phyloP scores from a whole-genome alignment of 2,113 vertebrate species.

The Notothenia rossii region DNA sequence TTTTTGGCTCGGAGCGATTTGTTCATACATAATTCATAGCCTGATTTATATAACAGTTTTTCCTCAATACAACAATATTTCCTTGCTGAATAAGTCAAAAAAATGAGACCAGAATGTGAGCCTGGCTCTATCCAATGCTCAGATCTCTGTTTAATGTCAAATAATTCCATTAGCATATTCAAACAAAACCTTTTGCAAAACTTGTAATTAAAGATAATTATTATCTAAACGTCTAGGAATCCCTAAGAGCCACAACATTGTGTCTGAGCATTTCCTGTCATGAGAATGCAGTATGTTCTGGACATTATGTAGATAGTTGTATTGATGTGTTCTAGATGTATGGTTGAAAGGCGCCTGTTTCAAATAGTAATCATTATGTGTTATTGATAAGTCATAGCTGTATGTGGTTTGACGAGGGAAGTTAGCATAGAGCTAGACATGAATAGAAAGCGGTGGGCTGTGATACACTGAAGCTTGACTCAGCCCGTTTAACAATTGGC shows the following conservation, averaged over 20 bases:
- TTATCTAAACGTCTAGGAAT: too few species aligned
- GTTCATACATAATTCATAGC: too few species aligned
- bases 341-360: not conserved
- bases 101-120: too few species aligned
- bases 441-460: constrained; percentile 18
- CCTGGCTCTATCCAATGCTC: too few species aligned
- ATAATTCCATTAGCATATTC: too few species aligned
- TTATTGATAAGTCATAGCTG: not conserved
- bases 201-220: too few species aligned
- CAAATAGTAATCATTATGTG: not conserved
- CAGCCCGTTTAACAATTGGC: constrained; percentile 38
- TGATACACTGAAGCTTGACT: constrained; percentile 23
- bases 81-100: too few species aligned
- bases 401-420: constrained; percentile 16
- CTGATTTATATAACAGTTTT: too few species aligned
- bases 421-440: not conserved
- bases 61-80: too few species aligned
- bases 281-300: not conserved
- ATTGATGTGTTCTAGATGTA: not conserved
- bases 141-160: too few species aligned
- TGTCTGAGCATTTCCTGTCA: constrained; percentile 6
- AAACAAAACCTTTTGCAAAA: too few species aligned
- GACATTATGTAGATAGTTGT: not conserved
- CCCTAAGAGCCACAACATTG: not conserved
- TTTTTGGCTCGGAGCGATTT: too few species aligned